Evolutionary conservation across 2,888 invertebrate genomes (phyloP).

Genomic region (Dinocampus coccinellae): DNA sequence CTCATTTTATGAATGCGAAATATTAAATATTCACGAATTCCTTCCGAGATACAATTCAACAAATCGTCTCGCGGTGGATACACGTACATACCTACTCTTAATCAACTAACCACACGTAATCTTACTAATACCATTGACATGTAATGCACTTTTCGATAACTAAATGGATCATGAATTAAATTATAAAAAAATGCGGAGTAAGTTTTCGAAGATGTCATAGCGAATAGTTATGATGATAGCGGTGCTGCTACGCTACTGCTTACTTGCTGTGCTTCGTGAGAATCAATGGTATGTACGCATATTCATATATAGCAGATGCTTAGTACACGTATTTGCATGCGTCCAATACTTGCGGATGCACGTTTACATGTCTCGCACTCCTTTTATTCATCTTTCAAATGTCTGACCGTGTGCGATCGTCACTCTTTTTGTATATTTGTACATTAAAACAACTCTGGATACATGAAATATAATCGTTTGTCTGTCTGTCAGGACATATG

Average conservation of each 20-base stretch:
- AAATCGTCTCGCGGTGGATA: too few species aligned
- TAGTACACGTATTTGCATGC: conserved; percentile 50
- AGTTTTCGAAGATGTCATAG: neutral
- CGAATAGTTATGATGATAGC: conserved; percentile 2
- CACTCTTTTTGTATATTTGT: neutral
- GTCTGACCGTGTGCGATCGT: conserved; percentile 11
- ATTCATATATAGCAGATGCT: conserved; percentile 39
- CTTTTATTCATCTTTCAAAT: conserved; percentile 17
- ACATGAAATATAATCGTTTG: too few species aligned
- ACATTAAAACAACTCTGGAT: neutral
- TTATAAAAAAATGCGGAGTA: neutral
- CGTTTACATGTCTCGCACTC: conserved; percentile 26
- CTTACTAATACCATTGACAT: too few species aligned
- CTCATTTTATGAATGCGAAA: too few species aligned
- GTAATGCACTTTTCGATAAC: too few species aligned
- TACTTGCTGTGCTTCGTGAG: neutral
- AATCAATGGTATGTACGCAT: conserved; percentile 14
- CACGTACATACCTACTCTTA: too few species aligned
- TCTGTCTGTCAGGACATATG: too few species aligned
- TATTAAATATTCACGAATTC: too few species aligned
- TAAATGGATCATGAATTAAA: too few species aligned
- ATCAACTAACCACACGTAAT: too few species aligned
- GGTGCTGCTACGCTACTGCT: conserved; percentile 24
- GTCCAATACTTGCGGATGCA: conserved; percentile 36
- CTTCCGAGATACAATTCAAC: too few species aligned